Evolutionary conservation across 2,797 vertebrate species (phyloP), one percentile per base, ranked within the genome.

Genomic region (Bovichtus diacanthus): DNA sequence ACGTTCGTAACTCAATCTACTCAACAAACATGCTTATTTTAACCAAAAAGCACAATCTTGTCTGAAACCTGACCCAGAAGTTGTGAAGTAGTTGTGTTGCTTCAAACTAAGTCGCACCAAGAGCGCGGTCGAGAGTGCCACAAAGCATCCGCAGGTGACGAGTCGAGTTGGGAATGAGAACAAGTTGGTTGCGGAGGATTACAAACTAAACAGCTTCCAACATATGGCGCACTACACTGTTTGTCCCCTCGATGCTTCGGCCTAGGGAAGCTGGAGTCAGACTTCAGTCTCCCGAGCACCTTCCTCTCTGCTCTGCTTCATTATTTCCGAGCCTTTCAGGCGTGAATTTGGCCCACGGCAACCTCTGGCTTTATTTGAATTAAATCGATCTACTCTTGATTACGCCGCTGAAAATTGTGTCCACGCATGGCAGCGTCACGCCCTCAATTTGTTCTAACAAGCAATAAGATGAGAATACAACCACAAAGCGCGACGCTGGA

Each of bases 401-500:
- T 85, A 78, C 47, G 6, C 70, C 3, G 23, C 76, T 74, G 74
- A 85, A 88, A 88, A 86, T 75, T 68, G 83, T 44, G 9, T 82
- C 80, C 70, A 86, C 55, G 65, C 88, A 84, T 72, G 78, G 67
- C 69, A 54, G 80, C 74, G 63, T 87, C 82, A 81, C 80, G 82
- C 81, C 85, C 83, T 88, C 82, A 87, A 88, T 91, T 83, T 89
- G 81, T 78, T 85, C 72, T 77, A 87, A 89, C 85, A 88, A 90
- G 89, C 61, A 78, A 74, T 70, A 67, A 64, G 59, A 87, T 53
- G 68, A 61, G 55, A 79, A 67, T 55, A 82, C 76, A 79, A 81
- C 59, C 25, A 9, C 10, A 82, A 83, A 59, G 6, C 31, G 63
- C 27, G 34, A 12, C 0, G 10, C 53, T 19, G 64, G 43, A 23